Percentiles rank a stretch among this genome's conserved stretches.
Conservation (phyloP, 2,797 vertebrate genomes). For the Kryptopterus vitreolus region DNA sequence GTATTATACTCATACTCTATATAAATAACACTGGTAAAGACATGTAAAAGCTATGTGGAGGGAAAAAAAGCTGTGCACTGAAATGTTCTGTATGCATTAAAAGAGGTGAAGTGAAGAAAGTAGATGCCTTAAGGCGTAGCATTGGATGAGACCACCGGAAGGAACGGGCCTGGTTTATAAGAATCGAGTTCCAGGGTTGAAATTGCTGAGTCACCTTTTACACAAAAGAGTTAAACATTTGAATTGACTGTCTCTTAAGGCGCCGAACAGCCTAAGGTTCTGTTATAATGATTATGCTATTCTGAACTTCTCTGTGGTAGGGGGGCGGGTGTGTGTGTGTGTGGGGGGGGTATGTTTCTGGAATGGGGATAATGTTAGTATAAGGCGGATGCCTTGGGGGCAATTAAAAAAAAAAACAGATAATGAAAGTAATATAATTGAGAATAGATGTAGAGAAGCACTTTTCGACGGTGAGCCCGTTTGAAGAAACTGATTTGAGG, state of each 20-base stretch:
- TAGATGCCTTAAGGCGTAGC: background rate
- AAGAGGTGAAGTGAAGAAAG: slow-evolving; percentile 14
- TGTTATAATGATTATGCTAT: slow-evolving; percentile 35
- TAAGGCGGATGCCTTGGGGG: slow-evolving; percentile 3
- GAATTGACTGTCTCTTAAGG: slow-evolving; percentile 15
- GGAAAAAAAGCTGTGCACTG: background rate
- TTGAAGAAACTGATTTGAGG: slow-evolving; percentile 31
- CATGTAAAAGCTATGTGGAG: background rate
- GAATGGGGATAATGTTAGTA: background rate
- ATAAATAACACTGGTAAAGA: background rate
- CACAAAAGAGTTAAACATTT: slow-evolving; percentile 24
- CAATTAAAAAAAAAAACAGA: slow-evolving; percentile 26
- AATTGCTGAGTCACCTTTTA: slow-evolving; percentile 27
- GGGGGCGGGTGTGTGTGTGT: too few species aligned
- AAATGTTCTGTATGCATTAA: slow-evolving; percentile 13
- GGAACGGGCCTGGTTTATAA: slow-evolving; percentile 26
- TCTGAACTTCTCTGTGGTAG: slow-evolving; percentile 20
- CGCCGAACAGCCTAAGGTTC: slow-evolving; percentile 30
- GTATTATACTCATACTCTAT: background rate
- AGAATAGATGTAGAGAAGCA: slow-evolving; percentile 17
- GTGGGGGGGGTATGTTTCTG: background rate
- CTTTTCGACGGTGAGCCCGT: background rate
- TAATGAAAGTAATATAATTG: slow-evolving; percentile 26
- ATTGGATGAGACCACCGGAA: slow-evolving; percentile 5
- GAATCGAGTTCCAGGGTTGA: slow-evolving; percentile 21